These are phyloP conservation scores for Vesta saturnalis DNA, from an alignment of 2,888 invertebrate genomes.

Conservation along the genomic window DNA sequence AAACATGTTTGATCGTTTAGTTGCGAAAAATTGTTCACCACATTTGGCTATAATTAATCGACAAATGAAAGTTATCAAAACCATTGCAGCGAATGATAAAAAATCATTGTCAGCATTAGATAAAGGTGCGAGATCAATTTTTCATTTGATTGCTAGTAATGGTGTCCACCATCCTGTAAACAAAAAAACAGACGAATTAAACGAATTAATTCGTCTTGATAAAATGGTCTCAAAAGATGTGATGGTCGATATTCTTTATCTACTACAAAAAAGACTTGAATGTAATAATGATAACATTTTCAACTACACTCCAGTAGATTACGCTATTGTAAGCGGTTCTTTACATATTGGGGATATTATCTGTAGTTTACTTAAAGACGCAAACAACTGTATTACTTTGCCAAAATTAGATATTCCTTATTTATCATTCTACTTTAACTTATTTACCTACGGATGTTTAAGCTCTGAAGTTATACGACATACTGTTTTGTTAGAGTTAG, in stretches of 20 bases:
- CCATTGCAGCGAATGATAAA: not conserved
- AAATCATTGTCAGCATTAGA: not conserved
- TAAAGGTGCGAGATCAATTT: not conserved
- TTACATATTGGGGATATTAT: not conserved
- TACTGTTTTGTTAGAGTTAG: not conserved
- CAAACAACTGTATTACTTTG: not conserved
- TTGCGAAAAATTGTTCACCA: slow-evolving; percentile 18
- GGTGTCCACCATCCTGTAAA: not conserved
- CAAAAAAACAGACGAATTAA: not conserved
- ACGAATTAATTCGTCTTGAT: no score
- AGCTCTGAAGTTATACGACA: not conserved
- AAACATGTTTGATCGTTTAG: slow-evolving; percentile 24
- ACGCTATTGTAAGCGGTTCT: not conserved
- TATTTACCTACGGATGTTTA: not conserved
- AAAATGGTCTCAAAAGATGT: not conserved
- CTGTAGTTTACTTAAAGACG: not conserved
- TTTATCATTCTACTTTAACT: not conserved
- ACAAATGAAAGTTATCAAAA: not conserved
- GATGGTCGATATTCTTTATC: not conserved
- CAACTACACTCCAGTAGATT: not conserved
- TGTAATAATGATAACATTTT: not conserved
- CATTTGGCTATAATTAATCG: slow-evolving; percentile 24
- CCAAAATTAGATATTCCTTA: not conserved
- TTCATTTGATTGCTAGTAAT: not conserved
- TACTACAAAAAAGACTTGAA: not conserved